A percentile compares a stretch with the other conserved stretches of the same genome.
Evolutionary conservation across 2,888 invertebrate genomes (phyloP).

Genomic region (Cosmopolites sordidus): DNA sequence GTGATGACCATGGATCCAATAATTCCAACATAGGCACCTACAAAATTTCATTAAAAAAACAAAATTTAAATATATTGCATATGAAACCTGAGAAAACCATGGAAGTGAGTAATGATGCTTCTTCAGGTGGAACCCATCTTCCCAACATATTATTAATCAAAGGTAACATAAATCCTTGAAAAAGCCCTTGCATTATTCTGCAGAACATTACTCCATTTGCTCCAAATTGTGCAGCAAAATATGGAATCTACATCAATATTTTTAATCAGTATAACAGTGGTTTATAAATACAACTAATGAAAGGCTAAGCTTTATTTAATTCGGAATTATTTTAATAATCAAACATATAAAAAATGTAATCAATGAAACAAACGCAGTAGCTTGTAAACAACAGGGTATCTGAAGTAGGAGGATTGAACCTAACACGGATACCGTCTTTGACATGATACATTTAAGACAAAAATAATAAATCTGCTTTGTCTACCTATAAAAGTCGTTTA

Average conservation of each 20-base stretch:
- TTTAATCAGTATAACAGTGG: too few species aligned
- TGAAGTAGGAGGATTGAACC: too few species aligned
- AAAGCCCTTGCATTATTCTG: slow-evolving; percentile 19
- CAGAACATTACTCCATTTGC: slow-evolving; percentile 17
- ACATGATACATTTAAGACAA: too few species aligned
- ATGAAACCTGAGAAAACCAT: slow-evolving; percentile 16
- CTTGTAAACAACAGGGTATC: too few species aligned
- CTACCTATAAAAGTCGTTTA: too few species aligned
- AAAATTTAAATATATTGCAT: background rate
- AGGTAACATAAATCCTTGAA: slow-evolving; percentile 21
- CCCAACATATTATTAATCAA: slow-evolving; percentile 15
- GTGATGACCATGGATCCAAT: slow-evolving; percentile 65
- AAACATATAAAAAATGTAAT: too few species aligned
- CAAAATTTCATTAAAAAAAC: slow-evolving; percentile 15
- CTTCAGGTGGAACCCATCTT: slow-evolving; percentile 19
- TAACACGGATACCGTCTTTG: too few species aligned
- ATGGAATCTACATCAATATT: slow-evolving; percentile 19
- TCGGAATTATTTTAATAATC: too few species aligned
- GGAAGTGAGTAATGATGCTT: slow-evolving; percentile 10
- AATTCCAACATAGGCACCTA: slow-evolving; percentile 71
- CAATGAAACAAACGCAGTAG: too few species aligned
- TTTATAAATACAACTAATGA: too few species aligned
- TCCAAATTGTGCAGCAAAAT: slow-evolving; percentile 10
- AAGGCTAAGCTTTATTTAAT: too few species aligned
- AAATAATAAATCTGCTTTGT: too few species aligned